Conservation (phyloP, 2,797 vertebrate genomes). For the Smutsia temminckii region DNA sequence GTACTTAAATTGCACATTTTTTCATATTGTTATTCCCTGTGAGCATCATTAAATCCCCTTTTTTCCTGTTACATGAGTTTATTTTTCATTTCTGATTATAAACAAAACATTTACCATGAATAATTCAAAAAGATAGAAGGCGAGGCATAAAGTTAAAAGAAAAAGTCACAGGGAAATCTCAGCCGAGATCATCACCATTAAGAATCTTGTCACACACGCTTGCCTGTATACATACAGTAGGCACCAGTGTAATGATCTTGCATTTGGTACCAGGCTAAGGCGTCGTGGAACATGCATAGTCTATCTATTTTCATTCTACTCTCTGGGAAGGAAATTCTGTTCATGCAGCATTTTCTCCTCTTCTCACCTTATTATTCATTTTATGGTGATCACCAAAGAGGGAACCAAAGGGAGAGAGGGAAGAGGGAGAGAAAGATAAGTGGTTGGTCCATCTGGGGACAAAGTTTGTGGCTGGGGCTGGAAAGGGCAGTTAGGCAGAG, state of each 20-base stretch:
- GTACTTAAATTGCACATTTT: neutral
- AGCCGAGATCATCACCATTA: neutral
- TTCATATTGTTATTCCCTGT: neutral
- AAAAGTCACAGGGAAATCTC: slow-evolving; percentile 19
- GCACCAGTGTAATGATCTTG: neutral
- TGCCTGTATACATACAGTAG: neutral
- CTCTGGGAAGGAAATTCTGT: neutral
- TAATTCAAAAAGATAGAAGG: slow-evolving; percentile 27
- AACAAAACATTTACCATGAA: neutral
- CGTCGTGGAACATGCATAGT: neutral
- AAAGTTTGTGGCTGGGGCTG: neutral
- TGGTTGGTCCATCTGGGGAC: neutral
- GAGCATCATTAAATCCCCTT: neutral
- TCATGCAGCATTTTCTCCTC: neutral
- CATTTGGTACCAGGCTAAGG: neutral
- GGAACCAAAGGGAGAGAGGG: neutral
- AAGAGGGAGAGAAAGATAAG: neutral
- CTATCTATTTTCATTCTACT: neutral
- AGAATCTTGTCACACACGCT: neutral
- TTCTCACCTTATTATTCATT: neutral
- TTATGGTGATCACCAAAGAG: neutral
- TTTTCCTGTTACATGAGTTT: neutral
- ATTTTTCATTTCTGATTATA: slow-evolving; percentile 34
- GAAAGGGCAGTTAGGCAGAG: neutral
- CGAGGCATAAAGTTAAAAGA: neutral